Base-by-base conservation (phyloP, 2,113 vertebrate species). In the Oreochromis tanganicae region DNA sequence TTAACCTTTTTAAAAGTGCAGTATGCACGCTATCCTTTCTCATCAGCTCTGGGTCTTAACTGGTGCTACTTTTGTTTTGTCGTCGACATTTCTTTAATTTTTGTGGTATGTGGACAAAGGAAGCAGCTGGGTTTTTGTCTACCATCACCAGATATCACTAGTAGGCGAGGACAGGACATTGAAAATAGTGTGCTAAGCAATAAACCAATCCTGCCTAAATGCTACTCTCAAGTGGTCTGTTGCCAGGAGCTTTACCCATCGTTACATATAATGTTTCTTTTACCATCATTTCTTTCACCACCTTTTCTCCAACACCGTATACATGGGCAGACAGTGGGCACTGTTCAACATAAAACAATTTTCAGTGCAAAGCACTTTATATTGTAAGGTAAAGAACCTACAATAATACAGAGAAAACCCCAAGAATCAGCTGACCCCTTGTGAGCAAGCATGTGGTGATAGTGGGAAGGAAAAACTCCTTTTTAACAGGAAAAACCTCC, bases 231-330 rank as follows among this genome's bases (percentile, higher is more conserved):
- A 46, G 66, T 4, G 21, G 66, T 46, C 66, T 73, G 66, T 73
- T 73, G 38, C 43, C 68, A 73, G 21, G 12, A 73, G 38, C 38
- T 27, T 46, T 16, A 71, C 36, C 66, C 66, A 16, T 71, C 38
- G 3, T 46, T 52, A 8, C 8, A 52, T 54, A 9, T 54, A n/a
- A 8, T 9, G 5, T 32, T 63, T 63, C 59, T 34, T 32, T 61
- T 17, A 56, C 54, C 9, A 3, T 9, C 50, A 59, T 8, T 52
- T 52, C 50, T 54, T 55, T 63, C 9, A 34, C 8, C 6, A 7
- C 0, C 17, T 12, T 19, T 66, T 0, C 6, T 5, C 19, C 34
- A 38, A 38, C 34, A 1, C 19, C 10, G 1, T 13, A 12, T 1
- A 36, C 61, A 38, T 36, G 61, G 17, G 61, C 6, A 17, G 4